Conservation (phyloP, 2,888 invertebrate species). For the Stomorhina lunata region DNA sequence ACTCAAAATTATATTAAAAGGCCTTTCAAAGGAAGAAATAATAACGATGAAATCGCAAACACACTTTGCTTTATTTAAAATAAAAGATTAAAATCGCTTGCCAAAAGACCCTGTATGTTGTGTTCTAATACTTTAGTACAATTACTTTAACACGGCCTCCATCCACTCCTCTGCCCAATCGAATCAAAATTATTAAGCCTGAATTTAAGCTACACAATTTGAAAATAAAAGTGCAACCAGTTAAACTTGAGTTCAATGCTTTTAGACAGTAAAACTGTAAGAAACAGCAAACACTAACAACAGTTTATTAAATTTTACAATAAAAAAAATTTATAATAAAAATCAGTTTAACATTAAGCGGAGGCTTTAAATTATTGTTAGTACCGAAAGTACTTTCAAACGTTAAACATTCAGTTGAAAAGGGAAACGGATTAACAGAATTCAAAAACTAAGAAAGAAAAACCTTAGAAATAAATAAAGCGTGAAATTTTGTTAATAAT, state of each 20-base stretch:
- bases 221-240: constrained; percentile 61
- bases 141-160: too few relatives aligned
- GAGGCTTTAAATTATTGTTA: constrained; percentile 40
- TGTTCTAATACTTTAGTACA: too few relatives aligned
- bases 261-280: constrained; percentile 52
- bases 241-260: constrained; percentile 66
- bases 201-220: constrained; percentile 15
- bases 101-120: too few relatives aligned
- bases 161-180: too few relatives aligned
- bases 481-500: not conserved
- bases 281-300: constrained; percentile 31
- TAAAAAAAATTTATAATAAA: constrained; percentile 40
- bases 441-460: too few relatives aligned
- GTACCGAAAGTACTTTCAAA: constrained; percentile 60
- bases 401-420: constrained; percentile 37
- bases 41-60: too few relatives aligned
- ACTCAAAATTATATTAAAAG: too few relatives aligned
- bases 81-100: too few relatives aligned
- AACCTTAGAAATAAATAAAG: constrained; percentile 6
- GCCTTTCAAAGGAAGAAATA: too few relatives aligned
- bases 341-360: constrained; percentile 57
- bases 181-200: too few relatives aligned
- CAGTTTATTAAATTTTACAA: constrained; percentile 24
- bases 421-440: constrained; percentile 29
- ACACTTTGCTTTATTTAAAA: too few relatives aligned